A percentile compares a stretch with the other conserved stretches of the same genome.
phyloP scores from a whole-genome alignment of 2,113 vertebrate species.

The Benitochromis conjunctus region DNA sequence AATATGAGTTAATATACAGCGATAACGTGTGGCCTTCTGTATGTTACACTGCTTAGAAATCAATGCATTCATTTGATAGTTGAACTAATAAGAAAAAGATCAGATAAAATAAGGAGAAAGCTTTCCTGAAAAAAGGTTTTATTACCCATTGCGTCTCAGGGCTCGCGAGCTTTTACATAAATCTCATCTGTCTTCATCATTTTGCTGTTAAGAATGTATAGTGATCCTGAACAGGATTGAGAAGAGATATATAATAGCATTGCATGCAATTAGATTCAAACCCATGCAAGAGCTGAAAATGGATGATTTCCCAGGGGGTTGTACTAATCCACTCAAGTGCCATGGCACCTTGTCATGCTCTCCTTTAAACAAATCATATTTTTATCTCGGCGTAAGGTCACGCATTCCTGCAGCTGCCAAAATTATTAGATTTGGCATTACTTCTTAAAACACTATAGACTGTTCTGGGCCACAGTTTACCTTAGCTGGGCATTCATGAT shows the following conservation, averaged over 20 bases:
- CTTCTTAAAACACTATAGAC: slow-evolving; percentile 15
- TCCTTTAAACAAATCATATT: slow-evolving; percentile 68
- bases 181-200: slow-evolving; percentile 3
- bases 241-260: slow-evolving; percentile 42
- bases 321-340: slow-evolving; percentile 63
- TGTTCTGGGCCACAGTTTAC: slow-evolving; percentile 10
- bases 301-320: slow-evolving; percentile 64
- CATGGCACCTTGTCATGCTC: slow-evolving; percentile 61
- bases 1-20: neutral
- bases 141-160: slow-evolving; percentile 10
- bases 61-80: neutral
- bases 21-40: neutral
- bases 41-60: neutral
- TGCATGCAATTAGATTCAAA: slow-evolving; percentile 57
- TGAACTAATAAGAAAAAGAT: neutral
- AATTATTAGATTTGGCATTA: slow-evolving; percentile 15
- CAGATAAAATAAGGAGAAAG: neutral
- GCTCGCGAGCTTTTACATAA: neutral
- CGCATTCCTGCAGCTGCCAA: slow-evolving; percentile 28
- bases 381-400: slow-evolving; percentile 55
- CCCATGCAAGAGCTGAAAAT: slow-evolving; percentile 58
- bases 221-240: slow-evolving; percentile 21
- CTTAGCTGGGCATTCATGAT: slow-evolving; percentile 17
- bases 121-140: neutral
- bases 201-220: slow-evolving; percentile 8